Conservation (phyloP, 2,797 vertebrate genomes). For the Psittacula derbiana region DNA sequence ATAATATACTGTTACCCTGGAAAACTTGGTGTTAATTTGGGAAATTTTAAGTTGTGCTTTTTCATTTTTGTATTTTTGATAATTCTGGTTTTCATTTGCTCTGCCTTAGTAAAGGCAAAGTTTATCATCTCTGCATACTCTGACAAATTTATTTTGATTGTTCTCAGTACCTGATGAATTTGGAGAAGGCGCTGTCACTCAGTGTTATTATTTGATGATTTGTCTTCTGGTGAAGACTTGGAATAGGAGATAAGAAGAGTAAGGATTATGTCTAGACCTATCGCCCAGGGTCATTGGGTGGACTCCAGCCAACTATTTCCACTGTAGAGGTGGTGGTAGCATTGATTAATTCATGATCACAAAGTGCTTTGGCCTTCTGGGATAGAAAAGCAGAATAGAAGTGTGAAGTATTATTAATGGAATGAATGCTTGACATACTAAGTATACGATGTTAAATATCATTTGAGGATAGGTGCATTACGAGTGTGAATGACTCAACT, state of each 20-base stretch:
- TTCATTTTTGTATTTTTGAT: neutral
- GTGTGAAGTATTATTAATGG: slow-evolving; percentile 6
- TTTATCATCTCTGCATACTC: neutral
- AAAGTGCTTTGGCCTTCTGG: slow-evolving; percentile 27
- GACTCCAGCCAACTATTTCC: neutral
- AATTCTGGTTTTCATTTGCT: neutral
- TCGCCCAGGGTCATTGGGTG: neutral
- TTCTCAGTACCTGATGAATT: neutral
- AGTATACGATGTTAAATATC: slow-evolving; percentile 17
- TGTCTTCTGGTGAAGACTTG: neutral
- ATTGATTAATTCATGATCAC: slow-evolving; percentile 42
- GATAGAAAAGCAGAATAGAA: slow-evolving; percentile 15
- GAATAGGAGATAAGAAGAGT: neutral
- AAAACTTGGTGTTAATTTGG: neutral
- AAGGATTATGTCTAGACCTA: neutral
- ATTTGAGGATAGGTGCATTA: neutral
- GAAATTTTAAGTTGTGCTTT: neutral
- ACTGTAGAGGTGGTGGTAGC: neutral
- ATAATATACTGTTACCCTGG: neutral
- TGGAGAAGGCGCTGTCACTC: neutral
- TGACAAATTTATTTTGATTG: neutral
- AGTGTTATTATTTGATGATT: neutral
- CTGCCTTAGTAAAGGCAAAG: neutral
- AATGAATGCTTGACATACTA: neutral
- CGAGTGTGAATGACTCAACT: neutral